Percentiles rank a stretch among this genome's conserved stretches.
Conservation (phyloP, 2,113 vertebrate genomes). For the Holacanthus passer region DNA sequence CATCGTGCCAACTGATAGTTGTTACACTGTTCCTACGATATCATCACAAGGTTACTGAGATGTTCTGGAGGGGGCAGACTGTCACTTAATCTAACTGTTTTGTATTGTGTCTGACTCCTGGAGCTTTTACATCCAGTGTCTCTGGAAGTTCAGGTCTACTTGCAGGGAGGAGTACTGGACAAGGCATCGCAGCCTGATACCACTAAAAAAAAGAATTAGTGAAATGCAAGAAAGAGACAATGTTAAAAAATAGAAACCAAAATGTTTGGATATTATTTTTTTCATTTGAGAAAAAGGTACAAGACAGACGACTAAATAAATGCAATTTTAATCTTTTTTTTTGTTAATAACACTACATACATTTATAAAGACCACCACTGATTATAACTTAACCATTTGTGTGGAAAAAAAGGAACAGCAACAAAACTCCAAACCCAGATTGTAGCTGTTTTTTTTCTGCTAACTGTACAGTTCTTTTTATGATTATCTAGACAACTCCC, state of each 20-base stretch:
- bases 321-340: conserved; percentile 76
- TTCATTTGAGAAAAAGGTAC: conserved; percentile 69
- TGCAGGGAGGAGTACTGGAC: conserved; percentile 40
- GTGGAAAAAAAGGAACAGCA: conserved; percentile 86
- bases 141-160: conserved; percentile 39
- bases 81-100: conserved; percentile 33
- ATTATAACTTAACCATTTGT: conserved; percentile 91
- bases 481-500: conserved; percentile 90
- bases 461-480: conserved; percentile 94
- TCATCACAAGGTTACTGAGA: conserved; percentile 53
- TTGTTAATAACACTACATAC: conserved; percentile 88
- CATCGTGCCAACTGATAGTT: conserved; percentile 51
- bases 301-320: conserved; percentile 81
- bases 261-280: conserved; percentile 60
- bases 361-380: conserved; percentile 92
- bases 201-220: conserved; percentile 48
- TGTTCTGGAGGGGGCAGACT: conserved; percentile 25
- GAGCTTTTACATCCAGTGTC: conserved; percentile 43
- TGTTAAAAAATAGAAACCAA: conserved; percentile 75
- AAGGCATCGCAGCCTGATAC: conserved; percentile 33
- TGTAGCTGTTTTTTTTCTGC: conserved; percentile 84
- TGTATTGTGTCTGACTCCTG: conserved; percentile 27
- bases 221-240: conserved; percentile 58
- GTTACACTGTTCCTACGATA: conserved; percentile 68
- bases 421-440: conserved; percentile 87